Base-by-base conservation (phyloP, 2,113 vertebrate species). In the Enhydra lutris region DNA sequence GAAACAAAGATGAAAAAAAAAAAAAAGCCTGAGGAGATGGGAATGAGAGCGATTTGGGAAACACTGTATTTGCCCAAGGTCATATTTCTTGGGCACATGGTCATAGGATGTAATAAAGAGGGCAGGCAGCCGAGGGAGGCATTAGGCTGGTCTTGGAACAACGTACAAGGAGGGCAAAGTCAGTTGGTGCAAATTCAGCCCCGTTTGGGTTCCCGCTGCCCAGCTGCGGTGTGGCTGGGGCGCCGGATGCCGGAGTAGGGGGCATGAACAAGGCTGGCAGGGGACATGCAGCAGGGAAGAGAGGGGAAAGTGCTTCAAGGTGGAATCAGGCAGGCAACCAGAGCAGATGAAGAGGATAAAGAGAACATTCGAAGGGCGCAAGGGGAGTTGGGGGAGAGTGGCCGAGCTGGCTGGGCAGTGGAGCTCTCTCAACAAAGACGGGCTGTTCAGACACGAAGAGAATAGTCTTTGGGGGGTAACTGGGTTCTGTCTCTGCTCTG, bases 291-390 rank as follows among this genome's bases (percentile, higher is more conserved):
- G n/a, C 21, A 34, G 34, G 21, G 8, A 8, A 59, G 20, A 45
- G 20, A 45, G n/a, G 76, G 12, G 45, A 6, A n/a, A 2, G 1
- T 14, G 59, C 29, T n/a, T 79, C 69, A 34, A 3, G 7, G 42
- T 12, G 47, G 57, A 63, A 47, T 31, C 1, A 65, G 63, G 79
- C 12, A 59, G 39, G 31, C 26, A 31, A 45, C 9, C 1, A 36
- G 42, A 31, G 2, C 52, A 15, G 39, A 8, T 50, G 26, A 39
- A 42, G 13, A 52, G 3, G 36, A 34, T 31, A 15, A 57, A 74
- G 59, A 57, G n/a, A 24, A 4, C 6, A 6, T 9, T 17, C 34
- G 2, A 20, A 55, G n/a, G 59, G 2, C 3, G 0, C 0, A 5
- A 15, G 26, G 3, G 10, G 14, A n/a, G 34, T 10, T 20, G 80